These are phyloP conservation scores for Scartelaos histophorus DNA, from an alignment of 2,113 vertebrate genomes.

Conservation along the genomic window DNA sequence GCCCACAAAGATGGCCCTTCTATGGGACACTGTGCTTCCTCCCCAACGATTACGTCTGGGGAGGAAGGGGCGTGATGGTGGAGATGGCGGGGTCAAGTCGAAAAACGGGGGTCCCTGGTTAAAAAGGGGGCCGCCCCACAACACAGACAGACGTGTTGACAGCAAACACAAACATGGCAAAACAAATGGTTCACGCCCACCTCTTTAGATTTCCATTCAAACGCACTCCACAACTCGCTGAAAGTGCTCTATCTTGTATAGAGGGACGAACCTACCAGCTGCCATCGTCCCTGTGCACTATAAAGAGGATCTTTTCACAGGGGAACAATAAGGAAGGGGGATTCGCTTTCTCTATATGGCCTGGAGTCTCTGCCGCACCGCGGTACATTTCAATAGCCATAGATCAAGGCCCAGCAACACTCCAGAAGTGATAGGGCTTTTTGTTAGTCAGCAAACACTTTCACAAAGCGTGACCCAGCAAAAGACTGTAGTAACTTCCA, in stretches of 20 bases:
- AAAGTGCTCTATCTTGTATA: slow-evolving; percentile 80
- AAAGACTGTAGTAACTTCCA: slow-evolving; percentile 12
- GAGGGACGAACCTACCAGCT: slow-evolving; percentile 83
- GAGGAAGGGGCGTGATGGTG: slow-evolving; percentile 13
- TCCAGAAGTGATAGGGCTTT: slow-evolving; percentile 69
- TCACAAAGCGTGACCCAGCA: slow-evolving; percentile 47
- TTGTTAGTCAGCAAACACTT: slow-evolving; percentile 55
- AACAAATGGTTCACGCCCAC: slow-evolving; percentile 85
- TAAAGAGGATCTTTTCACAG: slow-evolving; percentile 79
- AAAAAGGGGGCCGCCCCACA: slow-evolving; percentile 71
- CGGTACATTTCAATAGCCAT: slow-evolving; percentile 72
- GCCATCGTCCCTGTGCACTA: slow-evolving; percentile 75
- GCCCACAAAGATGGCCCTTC: slow-evolving; percentile 70
- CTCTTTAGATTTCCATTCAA: slow-evolving; percentile 85
- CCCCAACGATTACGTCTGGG: slow-evolving; percentile 70
- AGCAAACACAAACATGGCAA: slow-evolving; percentile 86
- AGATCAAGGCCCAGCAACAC: slow-evolving; percentile 73
- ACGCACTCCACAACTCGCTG: slow-evolving; percentile 80
- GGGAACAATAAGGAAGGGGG: slow-evolving; percentile 77
- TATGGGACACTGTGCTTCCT: slow-evolving; percentile 61
- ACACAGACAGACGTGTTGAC: slow-evolving; percentile 83
- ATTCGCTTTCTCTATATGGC: slow-evolving; percentile 70
- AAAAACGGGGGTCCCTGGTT: slow-evolving; percentile 58
- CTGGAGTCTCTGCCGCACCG: slow-evolving; percentile 61
- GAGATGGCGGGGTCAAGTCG: slow-evolving; percentile 53